phyloP scores from a whole-genome alignment of 2,888 invertebrate species.

The Hydropsyche betteni region DNA sequence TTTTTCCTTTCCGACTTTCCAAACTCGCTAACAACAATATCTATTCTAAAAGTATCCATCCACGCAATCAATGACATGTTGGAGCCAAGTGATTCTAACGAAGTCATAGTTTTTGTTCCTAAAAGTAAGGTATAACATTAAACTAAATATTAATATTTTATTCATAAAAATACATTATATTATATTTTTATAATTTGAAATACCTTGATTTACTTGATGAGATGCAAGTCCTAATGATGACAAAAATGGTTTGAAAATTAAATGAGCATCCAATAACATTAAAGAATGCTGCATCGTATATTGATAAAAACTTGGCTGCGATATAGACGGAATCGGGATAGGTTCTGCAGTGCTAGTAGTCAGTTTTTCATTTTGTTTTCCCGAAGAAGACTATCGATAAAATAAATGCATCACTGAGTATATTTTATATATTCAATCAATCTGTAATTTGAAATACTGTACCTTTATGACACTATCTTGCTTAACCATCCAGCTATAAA shows the following conservation, averaged over 20 bases:
- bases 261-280: constrained; percentile 88
- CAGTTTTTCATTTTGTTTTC: constrained; percentile 36
- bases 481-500: constrained; percentile 97
- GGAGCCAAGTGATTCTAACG: constrained; percentile 88
- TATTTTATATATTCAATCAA: background rate
- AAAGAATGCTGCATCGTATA: constrained; percentile 85
- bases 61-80: constrained; percentile 84
- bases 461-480: constrained; percentile 72
- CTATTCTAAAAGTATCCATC: constrained; percentile 88
- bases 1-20: constrained; percentile 72
- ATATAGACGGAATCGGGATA: constrained; percentile 35
- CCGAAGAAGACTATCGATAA: constrained; percentile 15
- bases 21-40: constrained; percentile 93
- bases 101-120: constrained; percentile 69
- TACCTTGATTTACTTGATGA: constrained; percentile 75
- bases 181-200: background rate
- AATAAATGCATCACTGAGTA: background rate
- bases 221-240: constrained; percentile 91
- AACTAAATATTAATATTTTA: background rate
- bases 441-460: background rate
- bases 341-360: constrained; percentile 28
- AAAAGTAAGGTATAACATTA: constrained; percentile 43
- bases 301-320: constrained; percentile 55
- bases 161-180: background rate
- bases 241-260: constrained; percentile 91